A percentile compares a stretch with the other conserved stretches of the same genome.
phyloP scores from a whole-genome alignment of 2,113 vertebrate species.

The Lepus europaeus region DNA sequence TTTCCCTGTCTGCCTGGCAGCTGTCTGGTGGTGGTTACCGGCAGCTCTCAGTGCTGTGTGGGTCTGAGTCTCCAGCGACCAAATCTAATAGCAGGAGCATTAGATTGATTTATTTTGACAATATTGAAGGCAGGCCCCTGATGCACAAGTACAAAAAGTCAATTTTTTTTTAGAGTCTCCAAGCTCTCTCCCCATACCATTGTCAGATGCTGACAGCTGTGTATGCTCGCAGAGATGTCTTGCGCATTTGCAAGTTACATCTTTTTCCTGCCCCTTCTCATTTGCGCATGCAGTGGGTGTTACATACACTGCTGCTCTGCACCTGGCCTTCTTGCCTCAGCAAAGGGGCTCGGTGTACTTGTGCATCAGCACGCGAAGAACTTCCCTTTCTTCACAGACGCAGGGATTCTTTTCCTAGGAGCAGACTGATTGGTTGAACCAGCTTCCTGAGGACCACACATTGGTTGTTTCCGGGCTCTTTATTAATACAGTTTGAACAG shows the following conservation, averaged over 20 bases:
- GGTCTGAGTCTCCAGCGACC: background rate
- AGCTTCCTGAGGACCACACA: too few species aligned
- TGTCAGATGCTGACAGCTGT: background rate
- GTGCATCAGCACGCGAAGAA: too few species aligned
- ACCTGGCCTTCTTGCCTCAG: background rate
- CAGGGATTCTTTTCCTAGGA: background rate
- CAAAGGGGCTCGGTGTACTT: background rate
- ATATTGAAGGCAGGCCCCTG: background rate
- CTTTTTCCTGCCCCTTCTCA: background rate
- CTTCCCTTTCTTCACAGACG: background rate
- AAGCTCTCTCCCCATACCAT: background rate
- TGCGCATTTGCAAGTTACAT: background rate
- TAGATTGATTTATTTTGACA: background rate
- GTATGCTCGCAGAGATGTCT: background rate
- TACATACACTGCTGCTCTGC: background rate
- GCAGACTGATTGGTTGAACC: background rate
- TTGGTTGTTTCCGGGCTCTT: too few species aligned
- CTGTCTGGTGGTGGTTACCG: background rate
- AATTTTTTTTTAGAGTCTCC: background rate
- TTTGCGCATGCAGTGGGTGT: background rate
- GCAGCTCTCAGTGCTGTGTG: background rate
- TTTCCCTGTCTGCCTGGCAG: background rate
- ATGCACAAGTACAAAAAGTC: background rate
- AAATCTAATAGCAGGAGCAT: background rate
- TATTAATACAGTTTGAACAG: too few species aligned